A percentile compares a stretch with the other conserved stretches of the same genome.
Conservation (phyloP, 2,888 invertebrate genomes). For the Anoplius nigerrimus region DNA sequence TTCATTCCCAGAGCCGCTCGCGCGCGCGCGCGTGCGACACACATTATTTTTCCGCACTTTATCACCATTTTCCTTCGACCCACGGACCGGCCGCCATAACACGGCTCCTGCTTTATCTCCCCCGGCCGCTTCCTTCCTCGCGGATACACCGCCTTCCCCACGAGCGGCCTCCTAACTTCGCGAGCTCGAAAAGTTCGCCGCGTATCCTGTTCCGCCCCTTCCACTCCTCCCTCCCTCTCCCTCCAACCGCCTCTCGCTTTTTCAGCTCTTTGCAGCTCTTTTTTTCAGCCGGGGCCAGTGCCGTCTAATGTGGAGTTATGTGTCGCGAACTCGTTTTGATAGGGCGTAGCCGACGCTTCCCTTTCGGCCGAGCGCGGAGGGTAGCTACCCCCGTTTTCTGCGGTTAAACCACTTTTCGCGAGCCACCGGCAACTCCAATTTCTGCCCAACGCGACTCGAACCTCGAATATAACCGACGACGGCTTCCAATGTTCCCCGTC, state of each 20-base stretch:
- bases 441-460: no score
- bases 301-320: slow-evolving; percentile 4
- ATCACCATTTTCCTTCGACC: slow-evolving; percentile 60
- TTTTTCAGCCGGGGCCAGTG: neutral
- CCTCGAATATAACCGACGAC: no score
- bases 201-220: no score
- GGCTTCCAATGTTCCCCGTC: no score
- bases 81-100: slow-evolving; percentile 35
- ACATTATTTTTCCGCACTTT: slow-evolving; percentile 63
- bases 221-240: neutral
- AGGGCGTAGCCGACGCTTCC: neutral
- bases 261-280: no score
- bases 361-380: no score
- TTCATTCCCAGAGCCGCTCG: slow-evolving; percentile 63
- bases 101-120: slow-evolving; percentile 36
- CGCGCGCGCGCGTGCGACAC: no score
- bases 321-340: slow-evolving; percentile 2
- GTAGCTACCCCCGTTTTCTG: no score
- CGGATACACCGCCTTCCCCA: neutral
- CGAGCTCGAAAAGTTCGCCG: neutral
- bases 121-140: slow-evolving; percentile 20
- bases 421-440: no score
- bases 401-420: no score
- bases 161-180: slow-evolving; percentile 7
- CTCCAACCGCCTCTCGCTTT: slow-evolving; percentile 16